Evolutionary conservation across 2,113 vertebrate species (phyloP).

Genomic region (Falcunculus frontatus): DNA sequence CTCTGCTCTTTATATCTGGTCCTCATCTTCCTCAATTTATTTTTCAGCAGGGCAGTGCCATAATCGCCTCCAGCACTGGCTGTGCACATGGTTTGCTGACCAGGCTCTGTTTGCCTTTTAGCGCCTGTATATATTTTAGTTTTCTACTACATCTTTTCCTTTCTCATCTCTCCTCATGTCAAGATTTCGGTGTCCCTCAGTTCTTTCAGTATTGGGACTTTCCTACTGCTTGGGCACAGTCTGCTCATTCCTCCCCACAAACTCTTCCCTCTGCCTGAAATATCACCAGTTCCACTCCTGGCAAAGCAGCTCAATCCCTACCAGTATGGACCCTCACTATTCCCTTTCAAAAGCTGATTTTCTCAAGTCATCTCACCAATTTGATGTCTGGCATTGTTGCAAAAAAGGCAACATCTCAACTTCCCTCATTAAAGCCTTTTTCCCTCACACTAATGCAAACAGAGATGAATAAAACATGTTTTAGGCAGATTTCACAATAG

Average conservation of each 20-base stretch:
- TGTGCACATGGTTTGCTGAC: background rate
- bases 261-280: background rate
- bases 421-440: background rate
- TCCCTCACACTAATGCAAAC: background rate
- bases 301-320: background rate
- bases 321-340: fast-evolving
- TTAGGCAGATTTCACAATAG: background rate
- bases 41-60: background rate
- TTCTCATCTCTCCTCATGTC: background rate
- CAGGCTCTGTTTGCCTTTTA: background rate
- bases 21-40: background rate
- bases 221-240: fast-evolving
- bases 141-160: background rate
- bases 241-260: background rate
- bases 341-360: background rate
- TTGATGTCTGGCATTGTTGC: background rate
- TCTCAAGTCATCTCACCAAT: background rate
- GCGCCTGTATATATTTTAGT: background rate
- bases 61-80: background rate
- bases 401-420: background rate
- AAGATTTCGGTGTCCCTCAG: fast-evolving
- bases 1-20: background rate
- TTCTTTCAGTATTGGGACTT: background rate
- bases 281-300: background rate
- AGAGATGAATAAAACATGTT: background rate